Base-by-base conservation (phyloP, 2,113 vertebrate genomes). In the Zosterops japonicus region DNA sequence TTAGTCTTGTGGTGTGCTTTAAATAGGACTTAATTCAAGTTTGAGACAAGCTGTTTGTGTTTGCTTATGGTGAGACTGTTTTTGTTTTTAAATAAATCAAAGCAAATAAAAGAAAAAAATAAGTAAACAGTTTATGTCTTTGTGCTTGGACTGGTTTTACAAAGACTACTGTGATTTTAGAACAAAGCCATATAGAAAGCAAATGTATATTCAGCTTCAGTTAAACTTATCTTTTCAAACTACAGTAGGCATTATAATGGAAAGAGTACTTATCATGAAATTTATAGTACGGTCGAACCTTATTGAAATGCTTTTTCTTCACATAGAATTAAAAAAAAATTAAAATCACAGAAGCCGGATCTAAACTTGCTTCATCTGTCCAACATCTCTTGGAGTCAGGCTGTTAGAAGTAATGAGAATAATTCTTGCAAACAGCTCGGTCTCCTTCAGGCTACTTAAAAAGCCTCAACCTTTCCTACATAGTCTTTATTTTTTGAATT, bases 21-120 rank as follows among this genome's bases (percentile, higher is more conserved):
- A 92, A 96, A 94, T 89, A 93, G 88, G 78, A 70, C 72, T 92
- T 90, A 87, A 88, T 95, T 95, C 84, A 75, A 94, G 87, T 87
- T 85, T 82, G 82, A 95, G 67, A 80, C 85, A 94, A 93, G 76
- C 76, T 96, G 83, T 86, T 94, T 90, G 67, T 90, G 68, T 95
- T 96, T 95, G 61, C 86, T 92, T 92, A 71, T 90, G 72, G 69
- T 79, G 70, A 84, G 57, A 92, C 76, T 53, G 23, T 69, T 90
- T 93, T 80, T 92, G 83, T 76, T 94, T 96, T 94, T 68, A 93
- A 94, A 94, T 87, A 95, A 93, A 90, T 87, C 52, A 80, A 92
- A 93, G 80, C 60, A 96, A 95, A 93, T 89, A 84, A 81, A 93
- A 83, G 59, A 59, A 90, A 93, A 83, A 77, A 86, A 50, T 44